Evolutionary conservation across 23 tunicate species (phyloP), one percentile per base, ranked within the genome.

Genomic region (Styela plicata): DNA sequence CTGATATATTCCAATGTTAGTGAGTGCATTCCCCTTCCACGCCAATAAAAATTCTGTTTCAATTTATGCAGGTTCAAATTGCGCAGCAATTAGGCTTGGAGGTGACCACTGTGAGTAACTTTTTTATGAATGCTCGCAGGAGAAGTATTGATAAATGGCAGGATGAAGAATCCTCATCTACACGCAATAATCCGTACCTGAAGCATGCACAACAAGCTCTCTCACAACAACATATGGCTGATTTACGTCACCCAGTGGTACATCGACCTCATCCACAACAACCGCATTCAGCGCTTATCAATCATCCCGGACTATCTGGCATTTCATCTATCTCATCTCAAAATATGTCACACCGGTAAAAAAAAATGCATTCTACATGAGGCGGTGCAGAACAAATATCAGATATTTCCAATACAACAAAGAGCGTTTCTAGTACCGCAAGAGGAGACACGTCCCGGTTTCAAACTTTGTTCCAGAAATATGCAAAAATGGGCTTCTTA

Each of bases 51-150:
- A n/a, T n/a, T n/a, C n/a, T 61, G 24, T 1, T 24, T n/a, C 32
- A 0, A 20, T 21, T 74, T 18, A 80, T 74, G 1, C 84, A 96
- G 94, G 35, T 83, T 10, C 84, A 82, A 82, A 80, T 96, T 0
- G 77, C 99, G 34, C 82, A 63, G 5, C 85, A 96, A 36, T 80
- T 96, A 24, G 89, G 96, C 24, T 62, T 96, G 73, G 97, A 91
- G 74, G 84, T 90, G 28, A 74, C 97, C 18, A 96, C 99, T 20
- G 99, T 96, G 57, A 91, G 97, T 85, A 96, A 96, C 82, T 96
- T 87, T 63, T 96, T 96, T 52, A 96, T 96, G 99, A 96, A 96
- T 85, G 99, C 99, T 10, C 69, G 99, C 73, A 63, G 99, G 33
- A 64, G 99, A 29, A 87, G 94, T 64, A 53, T 85, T 62, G 97